These are phyloP conservation scores for Drosophila sp. DNA, from an alignment of 1,140 invertebrate genomes.

Conservation along the genomic window DNA sequence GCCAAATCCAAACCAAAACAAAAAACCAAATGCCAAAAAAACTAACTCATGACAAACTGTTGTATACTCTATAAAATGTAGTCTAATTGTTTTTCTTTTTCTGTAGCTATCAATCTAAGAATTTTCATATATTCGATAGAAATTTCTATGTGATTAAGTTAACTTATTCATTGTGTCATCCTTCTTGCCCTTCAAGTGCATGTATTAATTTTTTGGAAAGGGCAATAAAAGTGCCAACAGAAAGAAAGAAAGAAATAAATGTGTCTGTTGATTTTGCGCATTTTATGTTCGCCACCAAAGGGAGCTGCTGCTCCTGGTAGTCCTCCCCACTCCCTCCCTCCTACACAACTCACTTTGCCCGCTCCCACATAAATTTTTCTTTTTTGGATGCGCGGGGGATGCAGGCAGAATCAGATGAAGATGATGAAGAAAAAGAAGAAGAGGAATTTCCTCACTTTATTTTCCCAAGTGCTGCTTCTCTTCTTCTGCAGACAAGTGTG, in stretches of 20 bases:
- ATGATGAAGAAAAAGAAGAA: constrained; percentile 2
- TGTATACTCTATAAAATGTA: background rate
- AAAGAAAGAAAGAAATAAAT: constrained; percentile 53
- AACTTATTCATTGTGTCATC: background rate
- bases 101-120: too few relatives aligned
- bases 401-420: background rate
- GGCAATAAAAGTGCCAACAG: constrained; percentile 12
- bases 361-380: constrained; percentile 71
- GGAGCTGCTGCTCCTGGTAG: constrained; percentile 22
- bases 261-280: constrained; percentile 69
- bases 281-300: constrained; percentile 43
- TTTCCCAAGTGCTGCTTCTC: constrained; percentile 11
- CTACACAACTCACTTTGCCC: constrained; percentile 2
- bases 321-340: too few relatives aligned
- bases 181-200: background rate
- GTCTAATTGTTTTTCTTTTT: too few relatives aligned
- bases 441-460: constrained; percentile 51
- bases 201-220: constrained; percentile 14
- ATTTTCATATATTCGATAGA: too few relatives aligned
- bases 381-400: background rate
- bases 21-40: constrained; percentile 18
- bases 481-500: constrained; percentile 57
- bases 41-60: background rate
- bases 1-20: constrained; percentile 8
- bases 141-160: too few relatives aligned